Conservation (phyloP, 2,113 vertebrate species). For the Caranx melampygus region DNA sequence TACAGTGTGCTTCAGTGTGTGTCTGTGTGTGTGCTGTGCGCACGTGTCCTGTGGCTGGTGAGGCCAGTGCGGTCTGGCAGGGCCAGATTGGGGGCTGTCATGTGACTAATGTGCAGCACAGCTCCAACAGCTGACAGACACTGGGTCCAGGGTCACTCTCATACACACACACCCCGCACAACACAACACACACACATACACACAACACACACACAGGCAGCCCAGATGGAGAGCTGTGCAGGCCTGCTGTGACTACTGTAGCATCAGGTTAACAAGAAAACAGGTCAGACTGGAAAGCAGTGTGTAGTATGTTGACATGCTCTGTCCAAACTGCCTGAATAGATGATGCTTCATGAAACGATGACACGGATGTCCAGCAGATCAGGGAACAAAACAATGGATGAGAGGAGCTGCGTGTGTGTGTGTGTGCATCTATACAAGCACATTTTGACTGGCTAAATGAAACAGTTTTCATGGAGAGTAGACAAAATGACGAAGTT, state of each 20-base stretch:
- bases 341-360: conserved; percentile 56
- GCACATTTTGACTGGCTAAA: background rate
- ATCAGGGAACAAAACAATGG: conserved; percentile 6
- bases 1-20: conserved; percentile 19
- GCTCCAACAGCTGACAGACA: conserved; percentile 86
- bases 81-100: conserved; percentile 85
- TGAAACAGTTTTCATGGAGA: background rate
- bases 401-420: background rate
- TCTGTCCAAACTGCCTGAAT: conserved; percentile 63
- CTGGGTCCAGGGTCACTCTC: conserved; percentile 83
- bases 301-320: conserved; percentile 63
- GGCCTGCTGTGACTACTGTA: conserved; percentile 81
- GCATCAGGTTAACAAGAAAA: conserved; percentile 84
- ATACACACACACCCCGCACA: conserved; percentile 45
- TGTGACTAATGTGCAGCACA: conserved; percentile 86
- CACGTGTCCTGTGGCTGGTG: conserved; percentile 71
- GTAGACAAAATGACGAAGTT: background rate
- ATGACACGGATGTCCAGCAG: conserved; percentile 47
- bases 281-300: conserved; percentile 76
- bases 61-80: conserved; percentile 79
- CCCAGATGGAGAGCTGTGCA: conserved; percentile 80
- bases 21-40: conserved; percentile 43
- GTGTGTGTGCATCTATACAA: background rate
- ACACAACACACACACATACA: conserved; percentile 31
- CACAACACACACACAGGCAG: conserved; percentile 58